phyloP scores from a whole-genome alignment of 2,888 invertebrate species.

The Leptinotarsa juncta region DNA sequence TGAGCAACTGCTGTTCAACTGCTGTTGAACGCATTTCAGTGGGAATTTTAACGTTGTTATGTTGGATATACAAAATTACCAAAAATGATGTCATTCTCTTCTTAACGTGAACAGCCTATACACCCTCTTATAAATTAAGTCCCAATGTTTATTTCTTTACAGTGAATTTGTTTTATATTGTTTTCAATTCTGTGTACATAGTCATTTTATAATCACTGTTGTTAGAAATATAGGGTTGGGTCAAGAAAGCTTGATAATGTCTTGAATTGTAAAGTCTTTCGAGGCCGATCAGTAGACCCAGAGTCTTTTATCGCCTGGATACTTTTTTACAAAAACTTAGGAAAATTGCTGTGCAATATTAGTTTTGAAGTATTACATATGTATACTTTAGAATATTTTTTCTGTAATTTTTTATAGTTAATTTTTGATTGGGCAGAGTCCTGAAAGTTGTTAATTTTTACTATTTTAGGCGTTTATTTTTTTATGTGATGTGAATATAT shows the following conservation, averaged over 20 bases:
- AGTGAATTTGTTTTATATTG: conserved; percentile 5
- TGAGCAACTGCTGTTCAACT: too few species aligned
- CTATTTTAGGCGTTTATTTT: conserved; percentile 30
- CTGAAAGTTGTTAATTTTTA: conserved; percentile 32
- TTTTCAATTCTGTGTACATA: conserved; percentile 15
- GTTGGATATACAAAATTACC: too few species aligned
- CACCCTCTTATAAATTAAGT: not conserved
- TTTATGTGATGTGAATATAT: conserved; percentile 28
- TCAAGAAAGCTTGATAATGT: conserved; percentile 14
- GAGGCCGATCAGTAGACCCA: conserved; percentile 13
- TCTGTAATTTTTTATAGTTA: conserved; percentile 23
- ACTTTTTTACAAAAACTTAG: conserved; percentile 32
- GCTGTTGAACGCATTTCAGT: too few species aligned
- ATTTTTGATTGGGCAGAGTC: conserved; percentile 40
- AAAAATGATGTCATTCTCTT: too few species aligned
- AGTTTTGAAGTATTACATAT: conserved; percentile 36
- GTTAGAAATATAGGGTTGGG: conserved; percentile 10
- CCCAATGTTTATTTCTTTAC: conserved; percentile 12
- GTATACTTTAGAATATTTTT: conserved; percentile 11
- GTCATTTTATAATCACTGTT: conserved; percentile 20
- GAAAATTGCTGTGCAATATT: conserved; percentile 56
- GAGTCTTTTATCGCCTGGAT: conserved; percentile 40
- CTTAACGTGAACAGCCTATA: too few species aligned
- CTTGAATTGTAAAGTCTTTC: conserved; percentile 32
- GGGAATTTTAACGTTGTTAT: too few species aligned